Base-by-base conservation (phyloP, 2,797 vertebrate genomes). In the Chloroceryle inda region DNA sequence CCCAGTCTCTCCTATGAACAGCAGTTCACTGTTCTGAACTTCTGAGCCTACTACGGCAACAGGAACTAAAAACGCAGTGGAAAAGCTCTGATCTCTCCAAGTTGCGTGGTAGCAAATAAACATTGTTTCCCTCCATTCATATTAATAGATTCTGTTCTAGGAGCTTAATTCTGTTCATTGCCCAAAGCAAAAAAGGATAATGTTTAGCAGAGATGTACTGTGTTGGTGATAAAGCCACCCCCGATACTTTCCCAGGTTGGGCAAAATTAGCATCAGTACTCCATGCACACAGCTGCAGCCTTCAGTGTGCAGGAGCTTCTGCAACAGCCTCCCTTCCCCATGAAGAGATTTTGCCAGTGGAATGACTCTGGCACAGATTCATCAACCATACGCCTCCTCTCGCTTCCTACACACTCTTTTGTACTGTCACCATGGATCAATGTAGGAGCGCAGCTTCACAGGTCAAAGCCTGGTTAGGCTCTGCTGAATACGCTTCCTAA, bases 341-440 rank as follows among this genome's bases (percentile, higher is more conserved):
- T 17, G 78, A 47, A 89, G 42, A 58, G 79, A 69, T 85, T 89
- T 83, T 92, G 89, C 95, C 95, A 84, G 63, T 52, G 92, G 86
- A 94, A 88, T 47, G 79, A 38, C 89, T 52, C 27, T 59, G 82
- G 92, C 88, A 63, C 71, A 91, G 79, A 76, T 94, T 94, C 85
- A 90, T 66, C 78, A 94, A 26, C 73, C 76, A 6, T 2, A 73
- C 82, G 15, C 95, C 95, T 77, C 74, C 91, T 80, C 85, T 47
- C 5, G 13, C 92, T 49, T 91, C 92, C 95, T 14, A 94, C 82
- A 1, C 74, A 10, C 56, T 24, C 85, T 69, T 94, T 85, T 91
- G 91, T 89, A 35, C 87, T 88, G 92, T 91, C 94, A 81, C 76
- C 42, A 10, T 2, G 67, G 58, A 94, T 66, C 91, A 73, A 91